Percentiles rank a stretch among this genome's conserved stretches.
These are phyloP conservation scores for Yponomeuta plumbellus DNA, from an alignment of 2,888 invertebrate genomes.

Conservation along the genomic window DNA sequence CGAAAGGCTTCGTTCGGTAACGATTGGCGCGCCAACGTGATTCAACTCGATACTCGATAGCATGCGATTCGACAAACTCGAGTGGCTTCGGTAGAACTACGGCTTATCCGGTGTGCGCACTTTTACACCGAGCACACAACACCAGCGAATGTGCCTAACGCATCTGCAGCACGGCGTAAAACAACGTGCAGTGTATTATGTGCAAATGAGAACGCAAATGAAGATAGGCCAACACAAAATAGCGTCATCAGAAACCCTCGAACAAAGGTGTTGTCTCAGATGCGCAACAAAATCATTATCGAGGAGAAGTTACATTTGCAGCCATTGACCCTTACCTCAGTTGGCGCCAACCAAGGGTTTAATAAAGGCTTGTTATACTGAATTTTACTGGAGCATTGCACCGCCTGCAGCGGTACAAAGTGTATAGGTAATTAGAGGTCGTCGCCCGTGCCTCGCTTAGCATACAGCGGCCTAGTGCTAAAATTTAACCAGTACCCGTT, in stretches of 20 bases:
- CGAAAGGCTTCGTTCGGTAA: slow-evolving; percentile 45
- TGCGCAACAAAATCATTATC: slow-evolving; percentile 11
- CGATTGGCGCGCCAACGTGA: slow-evolving; percentile 35
- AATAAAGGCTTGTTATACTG: slow-evolving; percentile 71
- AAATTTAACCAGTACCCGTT: slow-evolving; percentile 30
- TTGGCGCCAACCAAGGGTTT: slow-evolving; percentile 41
- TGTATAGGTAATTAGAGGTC: slow-evolving; percentile 66
- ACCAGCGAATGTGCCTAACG: not conserved
- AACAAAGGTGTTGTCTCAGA: slow-evolving; percentile 4
- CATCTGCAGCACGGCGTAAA: not conserved
- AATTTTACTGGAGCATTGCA: slow-evolving; percentile 74
- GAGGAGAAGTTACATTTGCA: not conserved
- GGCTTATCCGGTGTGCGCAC: slow-evolving; percentile 50
- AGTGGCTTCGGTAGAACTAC: slow-evolving; percentile 47
- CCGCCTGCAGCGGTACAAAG: slow-evolving; percentile 55
- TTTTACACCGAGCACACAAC: slow-evolving; percentile 22
- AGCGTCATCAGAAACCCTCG: not conserved
- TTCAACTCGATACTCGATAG: slow-evolving; percentile 49
- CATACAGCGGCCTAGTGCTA: slow-evolving; percentile 53
- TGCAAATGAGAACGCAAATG: not conserved
- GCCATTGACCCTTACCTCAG: slow-evolving; percentile 16
- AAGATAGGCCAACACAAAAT: not conserved
- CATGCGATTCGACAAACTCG: slow-evolving; percentile 29
- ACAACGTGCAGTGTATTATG: not conserved
- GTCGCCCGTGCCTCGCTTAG: slow-evolving; percentile 45